phyloP scores from a whole-genome alignment of 1,140 invertebrate species.

The Macrosteles quadrilineatus region DNA sequence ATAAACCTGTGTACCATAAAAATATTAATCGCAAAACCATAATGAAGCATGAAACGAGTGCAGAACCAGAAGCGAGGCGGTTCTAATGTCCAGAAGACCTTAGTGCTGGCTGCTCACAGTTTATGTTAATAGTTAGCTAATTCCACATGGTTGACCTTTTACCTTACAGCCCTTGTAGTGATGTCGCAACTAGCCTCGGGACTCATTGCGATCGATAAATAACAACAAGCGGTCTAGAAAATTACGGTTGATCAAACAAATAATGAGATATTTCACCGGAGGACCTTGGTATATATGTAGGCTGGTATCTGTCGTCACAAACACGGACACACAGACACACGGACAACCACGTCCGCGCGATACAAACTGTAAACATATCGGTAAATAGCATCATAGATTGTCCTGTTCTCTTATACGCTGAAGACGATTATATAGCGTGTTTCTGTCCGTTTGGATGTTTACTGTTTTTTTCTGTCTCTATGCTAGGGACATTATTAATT shows the following conservation, averaged over 20 bases:
- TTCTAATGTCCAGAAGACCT: neutral
- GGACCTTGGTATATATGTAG: neutral
- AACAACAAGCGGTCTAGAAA: neutral
- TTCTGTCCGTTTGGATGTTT: too few species aligned
- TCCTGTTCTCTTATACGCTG: too few species aligned
- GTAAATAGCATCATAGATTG: too few species aligned
- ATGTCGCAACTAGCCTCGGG: neutral
- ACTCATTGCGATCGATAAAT: neutral
- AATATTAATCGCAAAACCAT: neutral
- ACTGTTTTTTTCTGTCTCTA: too few species aligned
- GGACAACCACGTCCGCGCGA: too few species aligned
- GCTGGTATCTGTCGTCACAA: neutral
- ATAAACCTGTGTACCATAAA: neutral
- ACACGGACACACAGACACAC: neutral
- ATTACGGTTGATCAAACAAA: neutral
- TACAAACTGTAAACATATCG: too few species aligned
- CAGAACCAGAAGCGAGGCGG: neutral
- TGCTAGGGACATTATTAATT: too few species aligned
- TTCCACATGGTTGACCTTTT: conserved; percentile 14
- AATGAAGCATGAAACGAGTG: neutral
- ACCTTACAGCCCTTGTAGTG: neutral
- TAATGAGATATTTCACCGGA: neutral
- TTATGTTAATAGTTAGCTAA: conserved; percentile 5
- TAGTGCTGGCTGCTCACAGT: neutral
- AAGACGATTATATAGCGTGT: too few species aligned